Evolutionary conservation across 2,888 invertebrate genomes (phyloP).

Genomic region (Drosophila testacea): DNA sequence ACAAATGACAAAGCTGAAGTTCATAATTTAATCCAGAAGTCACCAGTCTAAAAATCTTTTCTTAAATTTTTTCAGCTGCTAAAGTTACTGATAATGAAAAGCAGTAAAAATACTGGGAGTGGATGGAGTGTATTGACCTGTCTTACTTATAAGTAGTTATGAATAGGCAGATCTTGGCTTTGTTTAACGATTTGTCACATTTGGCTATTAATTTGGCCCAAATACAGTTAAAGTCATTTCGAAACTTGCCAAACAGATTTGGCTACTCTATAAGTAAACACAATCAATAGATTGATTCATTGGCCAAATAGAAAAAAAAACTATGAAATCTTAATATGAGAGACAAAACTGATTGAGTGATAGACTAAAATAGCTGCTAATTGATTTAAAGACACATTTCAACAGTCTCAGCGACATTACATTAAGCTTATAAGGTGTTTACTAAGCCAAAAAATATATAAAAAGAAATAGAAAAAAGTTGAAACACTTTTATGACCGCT

Average conservation of each 20-base stretch:
- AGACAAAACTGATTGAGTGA: constrained; percentile 47
- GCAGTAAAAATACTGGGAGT: too few species aligned
- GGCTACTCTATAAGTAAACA: constrained; percentile 26
- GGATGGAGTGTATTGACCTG: constrained; percentile 2
- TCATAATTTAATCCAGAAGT: too few species aligned
- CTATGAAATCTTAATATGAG: constrained; percentile 31
- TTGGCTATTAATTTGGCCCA: constrained; percentile 18
- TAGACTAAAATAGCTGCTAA: constrained; percentile 50
- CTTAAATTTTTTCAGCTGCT: too few species aligned
- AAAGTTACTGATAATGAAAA: too few species aligned
- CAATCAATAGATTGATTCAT: constrained; percentile 33
- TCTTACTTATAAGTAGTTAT: background rate
- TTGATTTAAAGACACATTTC: constrained; percentile 72
- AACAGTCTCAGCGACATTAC: constrained; percentile 57
- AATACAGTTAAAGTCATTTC: constrained; percentile 29
- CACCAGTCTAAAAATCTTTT: too few species aligned
- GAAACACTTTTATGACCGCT: constrained; percentile 59
- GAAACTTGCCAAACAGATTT: constrained; percentile 21
- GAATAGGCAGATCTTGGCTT: constrained; percentile 8
- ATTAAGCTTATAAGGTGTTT: constrained; percentile 80
- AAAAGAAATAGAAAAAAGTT: constrained; percentile 5
- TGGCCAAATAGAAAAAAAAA: background rate
- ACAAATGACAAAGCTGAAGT: too few species aligned
- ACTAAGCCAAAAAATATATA: constrained; percentile 33
- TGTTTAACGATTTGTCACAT: constrained; percentile 41